These are phyloP conservation scores for Keiferia lycopersicella DNA, from an alignment of 2,888 invertebrate genomes.

Conservation along the genomic window DNA sequence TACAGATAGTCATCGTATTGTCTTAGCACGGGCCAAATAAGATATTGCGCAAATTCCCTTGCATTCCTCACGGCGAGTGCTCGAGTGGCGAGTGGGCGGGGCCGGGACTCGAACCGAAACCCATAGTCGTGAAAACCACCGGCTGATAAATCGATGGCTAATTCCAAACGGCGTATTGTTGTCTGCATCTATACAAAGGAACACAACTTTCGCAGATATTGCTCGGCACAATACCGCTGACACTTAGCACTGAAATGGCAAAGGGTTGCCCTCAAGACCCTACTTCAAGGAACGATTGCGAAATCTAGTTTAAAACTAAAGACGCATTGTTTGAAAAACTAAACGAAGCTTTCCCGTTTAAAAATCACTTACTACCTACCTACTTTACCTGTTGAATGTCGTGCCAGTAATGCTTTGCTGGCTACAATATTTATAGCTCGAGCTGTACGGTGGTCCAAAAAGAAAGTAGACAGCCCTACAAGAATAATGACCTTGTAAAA, in stretches of 20 bases:
- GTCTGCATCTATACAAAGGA: constrained; percentile 72
- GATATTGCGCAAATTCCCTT: constrained; percentile 38
- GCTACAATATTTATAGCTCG: background rate
- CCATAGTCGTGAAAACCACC: constrained; percentile 62
- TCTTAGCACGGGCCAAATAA: constrained; percentile 13
- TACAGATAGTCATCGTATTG: background rate
- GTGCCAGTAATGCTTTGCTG: background rate
- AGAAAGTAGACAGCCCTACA: constrained; percentile 15
- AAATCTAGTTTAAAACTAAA: constrained; percentile 1
- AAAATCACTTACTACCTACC: background rate
- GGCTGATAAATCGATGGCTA: constrained; percentile 76
- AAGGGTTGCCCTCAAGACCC: constrained; percentile 38
- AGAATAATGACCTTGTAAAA: constrained; percentile 22
- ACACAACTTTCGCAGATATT: constrained; percentile 71
- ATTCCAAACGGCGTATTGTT: constrained; percentile 77
- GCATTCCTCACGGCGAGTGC: constrained; percentile 36
- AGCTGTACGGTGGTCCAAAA: background rate
- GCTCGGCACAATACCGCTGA: constrained; percentile 59
- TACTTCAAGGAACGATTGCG: background rate
- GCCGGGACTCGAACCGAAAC: constrained; percentile 38
- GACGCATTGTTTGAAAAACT: constrained; percentile 13
- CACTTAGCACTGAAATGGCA: constrained; percentile 44
- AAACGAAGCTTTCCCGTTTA: background rate
- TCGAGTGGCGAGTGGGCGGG: constrained; percentile 45
- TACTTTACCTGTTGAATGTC: background rate